These are phyloP conservation scores for Conus ventricosus DNA, from an alignment of 1,140 invertebrate genomes.

Conservation along the genomic window DNA sequence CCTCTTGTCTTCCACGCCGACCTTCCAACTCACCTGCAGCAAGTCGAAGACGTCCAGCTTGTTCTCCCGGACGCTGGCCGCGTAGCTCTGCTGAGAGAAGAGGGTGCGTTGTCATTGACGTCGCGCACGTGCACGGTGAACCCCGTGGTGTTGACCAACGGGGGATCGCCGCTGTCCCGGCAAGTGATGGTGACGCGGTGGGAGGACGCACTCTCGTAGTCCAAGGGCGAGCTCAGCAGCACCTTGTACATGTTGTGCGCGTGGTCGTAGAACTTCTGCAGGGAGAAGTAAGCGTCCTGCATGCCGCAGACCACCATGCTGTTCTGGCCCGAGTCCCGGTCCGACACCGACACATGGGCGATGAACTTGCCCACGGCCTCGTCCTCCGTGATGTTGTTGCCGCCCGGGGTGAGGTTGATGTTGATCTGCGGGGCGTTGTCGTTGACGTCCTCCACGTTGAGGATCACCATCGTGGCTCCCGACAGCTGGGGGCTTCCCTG, in stretches of 20 bases:
- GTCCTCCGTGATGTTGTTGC: slow-evolving; percentile 55
- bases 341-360: slow-evolving; percentile 64
- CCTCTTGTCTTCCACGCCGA: too few species aligned
- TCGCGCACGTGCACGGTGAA: slow-evolving; percentile 94
- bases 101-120: slow-evolving; percentile 96
- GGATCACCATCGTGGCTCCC: slow-evolving; percentile 49
- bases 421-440: slow-evolving; percentile 65
- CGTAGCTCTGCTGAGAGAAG: slow-evolving; percentile 95
- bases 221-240: slow-evolving; percentile 48
- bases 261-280: slow-evolving; percentile 44
- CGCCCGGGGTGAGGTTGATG: slow-evolving; percentile 58
- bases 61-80: slow-evolving; percentile 76
- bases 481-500: slow-evolving; percentile 52
- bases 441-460: slow-evolving; percentile 64
- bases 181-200: slow-evolving; percentile 74
- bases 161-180: slow-evolving; percentile 81
- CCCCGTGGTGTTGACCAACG: slow-evolving; percentile 87
- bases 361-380: slow-evolving; percentile 57
- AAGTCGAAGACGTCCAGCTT: slow-evolving; percentile 5
- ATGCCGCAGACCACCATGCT: slow-evolving; percentile 62
- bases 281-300: slow-evolving; percentile 48
- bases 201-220: slow-evolving; percentile 58
- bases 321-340: slow-evolving; percentile 66
- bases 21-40: slow-evolving; percentile 65
- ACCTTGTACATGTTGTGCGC: slow-evolving; percentile 53